Evolutionary conservation across 2,113 vertebrate species (phyloP), one percentile per base, ranked within the genome.

Genomic region (Ictalurus punctatus): DNA sequence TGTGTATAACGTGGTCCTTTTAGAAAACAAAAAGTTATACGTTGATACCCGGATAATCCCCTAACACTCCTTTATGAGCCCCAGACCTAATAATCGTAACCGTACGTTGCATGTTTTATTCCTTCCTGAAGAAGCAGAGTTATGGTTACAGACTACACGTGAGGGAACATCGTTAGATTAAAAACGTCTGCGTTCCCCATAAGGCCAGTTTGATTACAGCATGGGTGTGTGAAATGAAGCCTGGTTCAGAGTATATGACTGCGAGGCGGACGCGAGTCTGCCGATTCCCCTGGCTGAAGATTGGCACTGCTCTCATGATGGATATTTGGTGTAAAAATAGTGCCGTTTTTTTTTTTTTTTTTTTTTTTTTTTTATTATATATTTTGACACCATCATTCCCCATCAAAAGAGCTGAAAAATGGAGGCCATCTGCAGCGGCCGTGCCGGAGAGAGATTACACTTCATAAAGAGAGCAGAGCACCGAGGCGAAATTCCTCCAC

Each of bases 311-410:
- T 96, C 95, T 95, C 94, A 94, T 97, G 96, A 97, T 94, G 94
- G 96, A 96, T 95, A 94, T 94, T 96, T 95, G 95, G 94, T 92
- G 89, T 90, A 93, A 94, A 92, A 95, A 94, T 92, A 96, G 96
- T 59, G 17, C 52, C 94, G 95, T 95, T 96, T 96, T 63, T 96
- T 97, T 48, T 48, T 48, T 48, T 96, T 5, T 7, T 40, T 40
- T 40, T 40, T 48, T 48, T 48, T 48, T 6, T 44, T 44, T 48
- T 48, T 48, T 48, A 48, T 48, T 48, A 48, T 48, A 96, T 91
- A 94, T 94, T 97, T 95, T 98, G 97, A 98, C 97, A 97, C 96
- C 97, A 97, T 96, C 96, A 97, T 98, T 98, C 97, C 96, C 95
- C 96, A 96, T 97, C 96, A 95, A 94, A 94, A 92, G 94, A 94